phyloP scores from a whole-genome alignment of 2,888 invertebrate genomes.

The Muschampia plurimacula region DNA sequence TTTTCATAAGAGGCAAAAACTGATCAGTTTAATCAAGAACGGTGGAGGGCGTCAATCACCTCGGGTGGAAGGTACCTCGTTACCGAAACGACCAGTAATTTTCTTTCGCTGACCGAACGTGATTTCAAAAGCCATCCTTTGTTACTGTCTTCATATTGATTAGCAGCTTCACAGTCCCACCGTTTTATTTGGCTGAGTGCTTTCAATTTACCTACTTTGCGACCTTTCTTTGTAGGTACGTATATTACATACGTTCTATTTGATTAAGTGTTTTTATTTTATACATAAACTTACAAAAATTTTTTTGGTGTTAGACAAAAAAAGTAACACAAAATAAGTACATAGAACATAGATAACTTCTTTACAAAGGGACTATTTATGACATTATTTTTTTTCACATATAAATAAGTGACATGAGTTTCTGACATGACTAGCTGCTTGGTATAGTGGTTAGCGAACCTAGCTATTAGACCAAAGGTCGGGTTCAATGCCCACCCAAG shows the following conservation, averaged over 20 bases:
- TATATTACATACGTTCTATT: conserved; percentile 21
- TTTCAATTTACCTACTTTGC: conserved; percentile 39
- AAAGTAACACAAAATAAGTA: too few relatives aligned
- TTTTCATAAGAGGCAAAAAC: conserved; percentile 77
- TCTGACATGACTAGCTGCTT: too few relatives aligned
- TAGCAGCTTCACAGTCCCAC: conserved; percentile 48
- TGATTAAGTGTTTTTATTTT: conserved; percentile 22
- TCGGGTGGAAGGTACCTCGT: conserved; percentile 61
- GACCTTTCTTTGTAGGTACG: conserved; percentile 30
- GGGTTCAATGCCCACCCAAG: too few relatives aligned
- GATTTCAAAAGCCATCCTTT: conserved; percentile 64
- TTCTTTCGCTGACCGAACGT: conserved; percentile 77
- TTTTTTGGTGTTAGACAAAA: too few relatives aligned
- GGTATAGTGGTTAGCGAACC: too few relatives aligned
- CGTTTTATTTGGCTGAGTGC: conserved; percentile 43
- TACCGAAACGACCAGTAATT: conserved; percentile 79
- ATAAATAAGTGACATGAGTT: too few relatives aligned
- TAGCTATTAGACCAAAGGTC: too few relatives aligned
- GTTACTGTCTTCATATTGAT: conserved; percentile 55
- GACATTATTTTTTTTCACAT: too few relatives aligned
- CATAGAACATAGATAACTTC: too few relatives aligned
- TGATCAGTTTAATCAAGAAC: conserved; percentile 80
- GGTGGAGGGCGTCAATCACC: conserved; percentile 72
- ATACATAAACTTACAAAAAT: not conserved
- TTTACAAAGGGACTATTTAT: too few relatives aligned